phyloP scores from a whole-genome alignment of 1,140 invertebrate genomes.

The Leptinotarsa undecemlineata region DNA sequence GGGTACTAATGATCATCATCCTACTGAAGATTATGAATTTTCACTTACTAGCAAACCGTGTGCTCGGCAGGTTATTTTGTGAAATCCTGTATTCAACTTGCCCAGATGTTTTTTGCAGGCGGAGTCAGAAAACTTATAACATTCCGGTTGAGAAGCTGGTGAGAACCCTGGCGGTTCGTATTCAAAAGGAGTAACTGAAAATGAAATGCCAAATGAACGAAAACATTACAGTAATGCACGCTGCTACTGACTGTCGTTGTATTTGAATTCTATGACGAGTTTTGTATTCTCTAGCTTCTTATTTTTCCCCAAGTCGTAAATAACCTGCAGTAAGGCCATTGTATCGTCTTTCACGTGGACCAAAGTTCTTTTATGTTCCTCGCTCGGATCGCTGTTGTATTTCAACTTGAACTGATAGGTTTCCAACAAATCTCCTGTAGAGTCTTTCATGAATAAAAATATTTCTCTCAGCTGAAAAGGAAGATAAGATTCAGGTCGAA shows the following conservation, averaged over 20 bases:
- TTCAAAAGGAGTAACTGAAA: slow-evolving; percentile 10
- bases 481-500: not conserved
- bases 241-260: not conserved
- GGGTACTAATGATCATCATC: too few relatives aligned
- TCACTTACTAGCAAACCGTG: not conserved
- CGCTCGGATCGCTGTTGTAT: not conserved
- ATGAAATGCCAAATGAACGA: not conserved
- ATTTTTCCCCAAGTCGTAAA: not conserved
- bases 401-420: not conserved
- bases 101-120: not conserved
- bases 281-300: not conserved
- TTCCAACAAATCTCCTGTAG: not conserved
- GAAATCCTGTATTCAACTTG: slow-evolving; percentile 4
- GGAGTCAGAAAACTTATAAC: not conserved
- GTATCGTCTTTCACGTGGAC: not conserved
- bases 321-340: not conserved
- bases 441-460: slow-evolving; percentile 2
- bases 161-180: slow-evolving; percentile 9
- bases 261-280: not conserved
- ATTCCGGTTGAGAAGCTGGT: not conserved
- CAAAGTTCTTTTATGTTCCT: not conserved
- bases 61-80: not conserved
- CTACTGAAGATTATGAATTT: too few relatives aligned
- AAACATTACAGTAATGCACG: not conserved
- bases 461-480: not conserved